Base-by-base conservation (phyloP, 1,140 invertebrate species). In the Drosophila takahashii region DNA sequence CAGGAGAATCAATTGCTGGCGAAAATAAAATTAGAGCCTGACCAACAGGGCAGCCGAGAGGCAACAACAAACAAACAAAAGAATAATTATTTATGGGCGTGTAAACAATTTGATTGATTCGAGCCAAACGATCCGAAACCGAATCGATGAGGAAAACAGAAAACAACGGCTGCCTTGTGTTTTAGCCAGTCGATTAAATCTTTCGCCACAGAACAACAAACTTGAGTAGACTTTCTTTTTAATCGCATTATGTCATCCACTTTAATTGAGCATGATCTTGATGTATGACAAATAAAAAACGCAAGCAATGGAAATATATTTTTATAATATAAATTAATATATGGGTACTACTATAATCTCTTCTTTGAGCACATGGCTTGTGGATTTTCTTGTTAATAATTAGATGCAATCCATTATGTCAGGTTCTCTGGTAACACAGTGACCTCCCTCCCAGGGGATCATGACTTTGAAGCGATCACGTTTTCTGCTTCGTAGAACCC, bases 81-180 rank as follows among this genome's bases (percentile, higher is more conserved):
- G 32, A 39, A 59, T 16, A 59, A 70, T 75, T 79, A 65, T 84
- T 83, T 70, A 83, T 65, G 56, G 53, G 59, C 70, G 51, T 70
- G 80, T 75, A 79, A 79, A 84, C 79, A 83, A 57, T 65, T 70
- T 75, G 70, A 70, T 83, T 54, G 70, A 61, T 84, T 53, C 37
- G 66, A 83, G 48, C 61, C 39, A 59, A 72, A 52, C 58, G 50
- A 67, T 51, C 22, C 37, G 41, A 44, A 66, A 48, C 26, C 32
- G 36, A 41, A 62, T 51, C 29, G 66, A 42, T 34, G 54, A 44
- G 42, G 42, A 78, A 78, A 78, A 48, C 41, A 79, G 47, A 72
- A 65, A 78, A 52, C 41, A 79, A 59, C 56, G 44, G 54, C 58
- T 77, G 64, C 39, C 48, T 66, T 58, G 34, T 59, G 39, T 62